Evolutionary conservation across 2,888 invertebrate genomes (phyloP).

Genomic region (Sphinx pinastri): DNA sequence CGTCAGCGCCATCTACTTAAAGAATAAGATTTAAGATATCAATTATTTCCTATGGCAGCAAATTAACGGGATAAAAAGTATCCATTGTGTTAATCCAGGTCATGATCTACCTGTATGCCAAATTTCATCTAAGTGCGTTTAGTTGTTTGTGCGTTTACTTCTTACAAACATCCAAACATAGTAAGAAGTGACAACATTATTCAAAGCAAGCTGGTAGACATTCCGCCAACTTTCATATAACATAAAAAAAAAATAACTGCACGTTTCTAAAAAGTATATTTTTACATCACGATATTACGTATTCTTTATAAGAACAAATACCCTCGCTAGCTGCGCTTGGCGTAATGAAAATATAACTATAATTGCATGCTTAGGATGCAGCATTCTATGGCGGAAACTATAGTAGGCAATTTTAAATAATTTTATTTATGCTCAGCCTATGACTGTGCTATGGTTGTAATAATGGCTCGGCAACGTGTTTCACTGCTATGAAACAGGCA

Average conservation of each 20-base stretch:
- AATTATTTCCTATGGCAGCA: no score
- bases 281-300: not conserved
- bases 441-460: not conserved
- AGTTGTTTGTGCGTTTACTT: no score
- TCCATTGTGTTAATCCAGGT: no score
- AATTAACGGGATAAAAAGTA: no score
- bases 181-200: not conserved
- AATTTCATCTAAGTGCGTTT: no score
- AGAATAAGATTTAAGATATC: no score
- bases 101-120: no score
- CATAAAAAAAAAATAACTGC: slow-evolving; percentile 13
- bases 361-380: not conserved
- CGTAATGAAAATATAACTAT: slow-evolving; percentile 19
- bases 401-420: not conserved
- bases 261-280: slow-evolving; percentile 5
- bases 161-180: no score
- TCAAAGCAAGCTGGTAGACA: not conserved
- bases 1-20: no score
- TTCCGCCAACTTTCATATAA: slow-evolving; percentile 9
- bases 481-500: no score
- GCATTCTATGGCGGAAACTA: not conserved
- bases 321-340: not conserved
- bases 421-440: not conserved
- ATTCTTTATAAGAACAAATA: slow-evolving; percentile 12
- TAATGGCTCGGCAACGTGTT: not conserved